Evolutionary conservation across 1,140 invertebrate genomes (phyloP), one percentile per base, ranked within the genome.

Genomic region (Parasteatoda tepidariorum): DNA sequence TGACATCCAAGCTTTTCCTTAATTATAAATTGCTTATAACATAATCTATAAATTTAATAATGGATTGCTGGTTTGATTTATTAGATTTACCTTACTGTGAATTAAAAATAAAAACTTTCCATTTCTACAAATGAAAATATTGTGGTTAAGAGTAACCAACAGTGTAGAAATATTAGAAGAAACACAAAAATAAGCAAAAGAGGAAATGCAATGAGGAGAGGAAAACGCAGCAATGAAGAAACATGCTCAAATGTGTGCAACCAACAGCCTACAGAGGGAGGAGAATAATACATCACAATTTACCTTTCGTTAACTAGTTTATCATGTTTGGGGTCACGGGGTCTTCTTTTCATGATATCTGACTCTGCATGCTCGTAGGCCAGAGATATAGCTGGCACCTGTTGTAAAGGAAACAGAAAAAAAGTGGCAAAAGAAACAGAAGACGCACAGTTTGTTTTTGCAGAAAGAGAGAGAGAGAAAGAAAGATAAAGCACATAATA

Each of bases 341-440:
- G 93, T 85, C 89, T 89, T 84, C 93, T 89, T 88, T 93, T 93
- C 93, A 93, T 94, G 87, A 93, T 93, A 88, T 93, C 93, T 81
- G 89, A 90, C 87, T 93, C 93, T 70, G 93, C 91, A 85, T 91
- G 89, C 90, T 93, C 93, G 87, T 94, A 93, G 78, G 93, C 93
- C 41, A 94, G 90, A 30, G 92, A 93, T 87, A 93, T 93, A 85
- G 93, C 93, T 24, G 93, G 92, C 41, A 93, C 87, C 90, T 97
- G 41, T 62, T 33, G 30, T 55, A n/a, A n/a, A 38, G 33, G 67
- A 34, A 54, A 48, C 38, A 9, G 61, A 61, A 74, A 70, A 73
- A 75, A 66, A 31, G 59, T 76, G 64, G 54, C 38, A 34, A 18
- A 78, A 31, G 30, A 24, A 26, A 30, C 28, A 24, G 70, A 61